phyloP scores from a whole-genome alignment of 2,888 invertebrate species.

The Crioceris asparagi region DNA sequence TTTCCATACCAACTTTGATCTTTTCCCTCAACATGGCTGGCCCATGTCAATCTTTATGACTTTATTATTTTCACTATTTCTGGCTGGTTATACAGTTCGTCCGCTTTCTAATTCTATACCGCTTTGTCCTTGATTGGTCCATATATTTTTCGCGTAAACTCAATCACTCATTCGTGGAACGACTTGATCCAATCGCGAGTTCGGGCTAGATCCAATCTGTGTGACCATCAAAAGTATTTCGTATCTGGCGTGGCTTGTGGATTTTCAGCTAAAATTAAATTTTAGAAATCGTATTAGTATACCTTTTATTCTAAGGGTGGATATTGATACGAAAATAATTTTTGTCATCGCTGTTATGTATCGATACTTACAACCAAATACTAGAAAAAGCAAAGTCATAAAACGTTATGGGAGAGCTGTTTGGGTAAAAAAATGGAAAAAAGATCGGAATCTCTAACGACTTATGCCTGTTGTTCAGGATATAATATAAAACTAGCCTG shows the following conservation, averaged over 20 bases:
- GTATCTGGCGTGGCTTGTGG: conserved; percentile 2
- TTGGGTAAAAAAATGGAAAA: not conserved
- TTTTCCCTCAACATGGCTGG: too few species aligned
- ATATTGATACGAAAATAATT: not conserved
- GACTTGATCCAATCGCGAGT: not conserved
- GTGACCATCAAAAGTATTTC: not conserved
- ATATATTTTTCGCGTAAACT: too few species aligned
- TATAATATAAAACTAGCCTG: conserved; percentile 1
- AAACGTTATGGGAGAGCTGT: not conserved
- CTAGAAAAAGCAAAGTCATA: not conserved
- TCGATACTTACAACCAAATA: conserved; percentile 1
- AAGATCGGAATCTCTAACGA: conserved; percentile 3
- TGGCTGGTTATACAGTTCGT: too few species aligned
- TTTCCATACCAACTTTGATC: too few species aligned
- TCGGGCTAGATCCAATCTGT: not conserved
- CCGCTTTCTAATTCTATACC: too few species aligned
- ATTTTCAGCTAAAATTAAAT: not conserved
- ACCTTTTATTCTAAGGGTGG: not conserved
- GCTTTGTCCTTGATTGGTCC: too few species aligned
- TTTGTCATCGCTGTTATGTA: not conserved
- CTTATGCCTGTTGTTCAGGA: conserved; percentile 1
- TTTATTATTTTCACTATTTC: too few species aligned
- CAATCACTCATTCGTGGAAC: not conserved
- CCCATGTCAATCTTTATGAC: too few species aligned
- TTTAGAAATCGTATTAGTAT: not conserved